phyloP scores from a whole-genome alignment of 2,797 vertebrate species.

The Champsocephalus esox region DNA sequence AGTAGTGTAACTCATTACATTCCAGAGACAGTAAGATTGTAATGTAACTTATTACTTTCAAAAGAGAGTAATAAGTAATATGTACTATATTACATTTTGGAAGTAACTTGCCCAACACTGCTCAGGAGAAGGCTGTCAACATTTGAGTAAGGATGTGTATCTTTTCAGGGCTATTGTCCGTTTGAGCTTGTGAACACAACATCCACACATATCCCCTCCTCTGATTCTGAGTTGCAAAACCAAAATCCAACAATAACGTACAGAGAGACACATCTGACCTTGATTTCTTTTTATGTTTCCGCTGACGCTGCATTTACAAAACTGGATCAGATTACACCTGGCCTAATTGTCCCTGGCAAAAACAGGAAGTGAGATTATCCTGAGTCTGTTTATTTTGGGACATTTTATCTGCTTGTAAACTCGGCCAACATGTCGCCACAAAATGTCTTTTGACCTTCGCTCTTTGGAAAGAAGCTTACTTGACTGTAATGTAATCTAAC shows the following conservation, averaged over 20 bases:
- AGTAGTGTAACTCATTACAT: too few relatives aligned
- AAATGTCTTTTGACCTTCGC: constrained; percentile 15
- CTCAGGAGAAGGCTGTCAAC: constrained; percentile 15
- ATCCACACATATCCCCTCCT: constrained; percentile 10
- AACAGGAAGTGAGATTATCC: constrained; percentile 52
- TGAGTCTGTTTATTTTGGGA: constrained; percentile 57
- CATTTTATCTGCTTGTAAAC: constrained; percentile 61
- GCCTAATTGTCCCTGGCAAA: constrained; percentile 51
- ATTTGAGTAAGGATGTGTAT: constrained; percentile 36
- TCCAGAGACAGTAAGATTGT: too few relatives aligned
- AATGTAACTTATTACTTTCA: too few relatives aligned
- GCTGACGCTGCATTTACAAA: constrained; percentile 30
- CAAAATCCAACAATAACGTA: constrained; percentile 15
- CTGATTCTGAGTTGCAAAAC: constrained; percentile 11
- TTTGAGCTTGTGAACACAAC: constrained; percentile 14
- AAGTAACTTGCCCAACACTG: too few relatives aligned
- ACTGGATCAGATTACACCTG: constrained; percentile 59
- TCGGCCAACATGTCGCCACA: constrained; percentile 36
- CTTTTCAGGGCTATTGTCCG: constrained; percentile 35
- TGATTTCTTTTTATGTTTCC: constrained; percentile 33
- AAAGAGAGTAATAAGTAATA: too few relatives aligned
- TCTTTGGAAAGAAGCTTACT: constrained; percentile 20
- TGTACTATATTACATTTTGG: too few relatives aligned
- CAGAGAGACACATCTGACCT: constrained; percentile 28
- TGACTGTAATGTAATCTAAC: constrained; percentile 11